A percentile compares a stretch with the other conserved stretches of the same genome.
Evolutionary conservation across 2,888 invertebrate species (phyloP).

Genomic region (Panopea generosa): DNA sequence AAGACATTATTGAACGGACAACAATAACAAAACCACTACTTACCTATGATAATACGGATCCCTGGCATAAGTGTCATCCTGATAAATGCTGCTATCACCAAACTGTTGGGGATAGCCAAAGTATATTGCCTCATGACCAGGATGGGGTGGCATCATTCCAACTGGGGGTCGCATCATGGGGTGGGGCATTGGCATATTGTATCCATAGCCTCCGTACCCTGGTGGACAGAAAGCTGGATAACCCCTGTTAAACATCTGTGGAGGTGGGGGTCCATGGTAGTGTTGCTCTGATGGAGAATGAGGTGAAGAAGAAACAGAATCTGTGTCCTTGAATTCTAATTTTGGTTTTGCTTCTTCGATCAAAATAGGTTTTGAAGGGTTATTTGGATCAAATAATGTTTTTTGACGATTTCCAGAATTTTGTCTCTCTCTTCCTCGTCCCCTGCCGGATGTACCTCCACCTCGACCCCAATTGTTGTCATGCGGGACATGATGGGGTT

Average conservation of each 20-base stretch:
- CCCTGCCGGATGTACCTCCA: slow-evolving; percentile 11
- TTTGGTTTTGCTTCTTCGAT: slow-evolving; percentile 59
- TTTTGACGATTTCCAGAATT: slow-evolving; percentile 67
- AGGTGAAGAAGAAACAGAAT: slow-evolving; percentile 57
- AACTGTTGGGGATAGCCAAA: slow-evolving; percentile 63
- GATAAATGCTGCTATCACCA: slow-evolving; percentile 34
- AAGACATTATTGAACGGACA: no score
- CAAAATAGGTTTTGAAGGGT: slow-evolving; percentile 79
- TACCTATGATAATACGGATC: slow-evolving; percentile 55
- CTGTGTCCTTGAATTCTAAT: slow-evolving; percentile 72
- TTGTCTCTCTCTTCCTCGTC: slow-evolving; percentile 41
- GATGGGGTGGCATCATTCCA: slow-evolving; percentile 52
- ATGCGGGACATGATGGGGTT: not conserved
- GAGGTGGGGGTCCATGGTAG: slow-evolving; percentile 25
- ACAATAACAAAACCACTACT: no score
- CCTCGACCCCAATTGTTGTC: not conserved
- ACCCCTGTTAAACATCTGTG: slow-evolving; percentile 24
- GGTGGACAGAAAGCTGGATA: slow-evolving; percentile 32
- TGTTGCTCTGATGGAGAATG: slow-evolving; percentile 40
- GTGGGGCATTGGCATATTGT: slow-evolving; percentile 40
- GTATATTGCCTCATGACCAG: slow-evolving; percentile 60
- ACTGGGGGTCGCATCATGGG: slow-evolving; percentile 25
- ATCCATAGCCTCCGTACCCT: slow-evolving; percentile 58
- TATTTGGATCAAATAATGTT: slow-evolving; percentile 81
- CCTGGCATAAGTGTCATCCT: slow-evolving; percentile 62